Percentiles rank a stretch among this genome's conserved stretches.
These are phyloP conservation scores for Sturnira hondurensis DNA, from an alignment of 2,113 vertebrate species.

Conservation along the genomic window DNA sequence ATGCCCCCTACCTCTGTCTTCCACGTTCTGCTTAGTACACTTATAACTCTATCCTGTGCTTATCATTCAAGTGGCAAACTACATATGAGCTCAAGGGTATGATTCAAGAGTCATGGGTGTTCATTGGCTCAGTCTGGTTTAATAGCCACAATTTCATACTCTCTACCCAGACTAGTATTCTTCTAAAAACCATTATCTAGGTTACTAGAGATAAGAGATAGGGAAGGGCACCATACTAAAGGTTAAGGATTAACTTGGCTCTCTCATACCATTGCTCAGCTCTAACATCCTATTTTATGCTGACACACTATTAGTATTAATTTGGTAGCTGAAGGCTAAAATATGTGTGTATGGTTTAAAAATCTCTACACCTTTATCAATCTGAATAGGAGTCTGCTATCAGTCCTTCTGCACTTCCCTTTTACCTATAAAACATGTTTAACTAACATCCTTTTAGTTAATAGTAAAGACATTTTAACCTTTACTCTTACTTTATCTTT, in stretches of 20 bases:
- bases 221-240: background rate
- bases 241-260: background rate
- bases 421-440: conserved; percentile 2
- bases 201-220: background rate
- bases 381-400: background rate
- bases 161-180: background rate
- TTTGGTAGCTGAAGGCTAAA: background rate
- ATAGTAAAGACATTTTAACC: background rate
- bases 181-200: background rate
- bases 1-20: rapidly evolving
- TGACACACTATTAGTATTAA: background rate
- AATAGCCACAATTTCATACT: background rate
- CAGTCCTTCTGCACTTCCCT: background rate
- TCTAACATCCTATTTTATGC: background rate
- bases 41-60: background rate
- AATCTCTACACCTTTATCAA: background rate
- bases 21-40: background rate
- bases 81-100: background rate
- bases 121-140: background rate
- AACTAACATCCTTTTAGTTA: background rate
- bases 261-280: background rate
- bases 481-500: conserved; percentile 48
- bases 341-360: background rate
- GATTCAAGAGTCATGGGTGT: background rate
- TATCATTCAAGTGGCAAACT: background rate